A percentile compares a stretch with the other conserved stretches of the same genome.
Evolutionary conservation across 2,888 invertebrate genomes (phyloP).

Genomic region (Aleiodes testaceus): DNA sequence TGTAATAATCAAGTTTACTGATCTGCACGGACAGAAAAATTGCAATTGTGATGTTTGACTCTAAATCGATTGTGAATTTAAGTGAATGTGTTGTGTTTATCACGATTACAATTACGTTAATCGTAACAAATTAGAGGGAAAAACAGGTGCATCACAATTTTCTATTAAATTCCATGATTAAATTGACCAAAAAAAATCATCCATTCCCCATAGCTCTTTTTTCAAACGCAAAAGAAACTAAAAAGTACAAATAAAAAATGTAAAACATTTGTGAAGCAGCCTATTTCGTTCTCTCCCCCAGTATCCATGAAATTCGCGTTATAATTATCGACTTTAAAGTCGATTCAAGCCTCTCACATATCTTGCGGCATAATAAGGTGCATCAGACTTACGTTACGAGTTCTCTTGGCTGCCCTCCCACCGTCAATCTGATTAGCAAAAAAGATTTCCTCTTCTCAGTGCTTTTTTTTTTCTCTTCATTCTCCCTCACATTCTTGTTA

Average conservation of each 20-base stretch:
- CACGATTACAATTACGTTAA: no score
- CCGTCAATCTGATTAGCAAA: conserved; percentile 60
- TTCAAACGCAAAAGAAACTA: background rate
- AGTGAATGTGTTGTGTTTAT: no score
- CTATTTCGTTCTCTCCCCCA: conserved; percentile 5
- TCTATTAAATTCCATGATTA: background rate
- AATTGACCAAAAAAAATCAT: background rate
- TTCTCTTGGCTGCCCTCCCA: conserved; percentile 58
- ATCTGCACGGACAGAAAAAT: no score
- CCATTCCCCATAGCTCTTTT: no score
- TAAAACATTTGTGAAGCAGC: conserved; percentile 30
- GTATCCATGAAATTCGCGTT: conserved; percentile 33
- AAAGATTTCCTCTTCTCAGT: conserved; percentile 35
- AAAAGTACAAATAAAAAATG: conserved; percentile 10
- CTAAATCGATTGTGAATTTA: no score
- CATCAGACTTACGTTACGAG: conserved; percentile 41
- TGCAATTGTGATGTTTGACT: no score
- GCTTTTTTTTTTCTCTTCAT: conserved; percentile 24
- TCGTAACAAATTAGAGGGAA: no score
- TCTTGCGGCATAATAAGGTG: conserved; percentile 39
- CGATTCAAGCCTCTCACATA: conserved; percentile 38
- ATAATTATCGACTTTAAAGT: conserved; percentile 38
- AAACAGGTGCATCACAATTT: no score
- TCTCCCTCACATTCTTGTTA: conserved; percentile 40
- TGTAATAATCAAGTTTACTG: no score